phyloP scores from a whole-genome alignment of 92 coral and sea anemone genomes.

The Heliopora coerulea region DNA sequence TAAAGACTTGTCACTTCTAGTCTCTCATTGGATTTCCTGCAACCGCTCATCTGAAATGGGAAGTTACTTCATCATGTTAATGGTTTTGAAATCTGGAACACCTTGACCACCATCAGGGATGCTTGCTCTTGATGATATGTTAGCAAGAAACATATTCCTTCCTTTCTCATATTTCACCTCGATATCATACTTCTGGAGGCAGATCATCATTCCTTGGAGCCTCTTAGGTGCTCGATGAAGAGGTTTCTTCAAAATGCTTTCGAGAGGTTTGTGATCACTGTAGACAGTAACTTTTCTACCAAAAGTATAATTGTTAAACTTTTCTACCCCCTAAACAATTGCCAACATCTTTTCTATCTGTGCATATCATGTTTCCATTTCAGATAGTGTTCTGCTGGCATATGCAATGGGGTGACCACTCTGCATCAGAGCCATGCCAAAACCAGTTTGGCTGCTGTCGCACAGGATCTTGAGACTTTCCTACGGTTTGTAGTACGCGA shows the following conservation, averaged over 20 bases:
- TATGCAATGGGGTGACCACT: constrained; percentile 25
- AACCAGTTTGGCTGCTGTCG: constrained; percentile 2
- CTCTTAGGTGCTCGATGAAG: constrained; percentile 56
- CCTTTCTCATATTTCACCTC: constrained; percentile 31
- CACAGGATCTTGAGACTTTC: constrained; percentile 4
- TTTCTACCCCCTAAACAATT: constrained; percentile 5
- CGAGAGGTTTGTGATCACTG: constrained; percentile 43
- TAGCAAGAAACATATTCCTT: too few species aligned
- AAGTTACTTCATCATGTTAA: too few species aligned
- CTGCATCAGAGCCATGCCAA: constrained; percentile 14
- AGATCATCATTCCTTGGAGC: constrained; percentile 61
- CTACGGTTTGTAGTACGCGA: constrained; percentile 5
- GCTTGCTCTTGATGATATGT: too few species aligned
- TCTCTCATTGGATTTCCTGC: too few species aligned
- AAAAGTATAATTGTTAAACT: constrained; percentile 24
- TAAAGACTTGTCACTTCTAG: too few species aligned
- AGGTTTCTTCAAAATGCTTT: constrained; percentile 54
- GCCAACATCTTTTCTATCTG: constrained; percentile 22
- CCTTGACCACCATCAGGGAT: too few species aligned
- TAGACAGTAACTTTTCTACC: constrained; percentile 9
- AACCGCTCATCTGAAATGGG: too few species aligned
- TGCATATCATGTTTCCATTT: constrained; percentile 16
- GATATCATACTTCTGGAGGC: constrained; percentile 48
- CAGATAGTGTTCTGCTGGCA: constrained; percentile 10
- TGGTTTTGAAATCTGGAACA: constrained; percentile 44